phyloP scores from a whole-genome alignment of 2,888 invertebrate species.

The Drosophila mercatorum region DNA sequence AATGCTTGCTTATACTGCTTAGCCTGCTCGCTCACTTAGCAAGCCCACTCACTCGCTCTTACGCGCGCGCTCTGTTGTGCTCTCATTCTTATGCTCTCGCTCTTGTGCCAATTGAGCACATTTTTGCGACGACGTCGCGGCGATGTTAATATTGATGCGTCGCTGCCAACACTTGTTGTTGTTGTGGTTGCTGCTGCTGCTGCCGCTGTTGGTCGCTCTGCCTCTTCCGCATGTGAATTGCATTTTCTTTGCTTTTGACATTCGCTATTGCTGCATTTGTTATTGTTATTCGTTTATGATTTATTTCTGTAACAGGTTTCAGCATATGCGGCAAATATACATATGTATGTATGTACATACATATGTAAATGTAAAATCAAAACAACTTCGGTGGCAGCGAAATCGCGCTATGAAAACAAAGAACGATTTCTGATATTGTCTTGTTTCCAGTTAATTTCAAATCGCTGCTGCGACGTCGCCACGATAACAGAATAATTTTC shows the following conservation, averaged over 20 bases:
- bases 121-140: constrained; percentile 6
- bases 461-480: constrained; percentile 21
- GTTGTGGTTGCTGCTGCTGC: constrained; percentile 50
- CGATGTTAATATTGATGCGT: constrained; percentile 47
- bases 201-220: constrained; percentile 5
- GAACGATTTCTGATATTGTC: constrained; percentile 17
- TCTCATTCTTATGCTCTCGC: constrained; percentile 1
- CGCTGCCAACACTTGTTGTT: constrained; percentile 58
- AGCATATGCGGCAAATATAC: constrained; percentile 21
- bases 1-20: neutral
- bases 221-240: constrained; percentile 51
- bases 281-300: constrained; percentile 42
- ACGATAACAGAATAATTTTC: constrained; percentile 41
- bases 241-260: constrained; percentile 43
- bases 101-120: constrained; percentile 3
- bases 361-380: constrained; percentile 17
- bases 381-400: constrained; percentile 25
- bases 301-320: constrained; percentile 71
- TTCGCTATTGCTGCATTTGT: constrained; percentile 26
- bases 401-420: constrained; percentile 9
- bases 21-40: constrained; percentile 4
- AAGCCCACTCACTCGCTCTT: constrained; percentile 1
- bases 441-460: constrained; percentile 50
- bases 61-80: neutral
- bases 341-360: too few relatives aligned